Conservation (phyloP, 2,113 vertebrate genomes). For the Cebidichthys violaceus region DNA sequence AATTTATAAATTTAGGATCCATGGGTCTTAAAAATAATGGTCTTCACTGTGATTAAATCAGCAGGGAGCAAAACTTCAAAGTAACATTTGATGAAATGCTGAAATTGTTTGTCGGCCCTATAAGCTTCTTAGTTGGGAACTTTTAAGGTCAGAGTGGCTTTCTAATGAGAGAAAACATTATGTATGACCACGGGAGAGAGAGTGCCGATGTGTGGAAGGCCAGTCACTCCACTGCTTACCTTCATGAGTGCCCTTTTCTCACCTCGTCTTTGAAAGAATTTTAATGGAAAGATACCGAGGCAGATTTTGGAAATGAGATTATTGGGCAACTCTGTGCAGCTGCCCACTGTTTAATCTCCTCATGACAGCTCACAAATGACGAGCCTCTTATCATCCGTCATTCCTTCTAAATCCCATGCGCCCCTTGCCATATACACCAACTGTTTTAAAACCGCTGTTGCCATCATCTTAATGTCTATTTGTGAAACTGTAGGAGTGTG, state of each 20-base stretch:
- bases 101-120: conserved; percentile 57
- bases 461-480: conserved; percentile 39
- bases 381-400: conserved; percentile 66
- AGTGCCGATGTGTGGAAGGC: conserved; percentile 31
- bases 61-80: conserved; percentile 69
- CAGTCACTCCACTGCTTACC: conserved; percentile 38
- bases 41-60: conserved; percentile 50
- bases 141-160: conserved; percentile 55
- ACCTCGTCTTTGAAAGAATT: conserved; percentile 66
- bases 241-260: conserved; percentile 46
- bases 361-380: conserved; percentile 69
- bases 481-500: conserved; percentile 34
- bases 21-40: conserved; percentile 41
- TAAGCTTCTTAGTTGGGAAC: conserved; percentile 77
- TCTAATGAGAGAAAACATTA: conserved; percentile 54
- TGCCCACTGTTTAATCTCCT: conserved; percentile 69
- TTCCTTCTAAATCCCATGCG: conserved; percentile 59
- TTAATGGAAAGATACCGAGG: conserved; percentile 67
- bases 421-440: conserved; percentile 35
- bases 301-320: conserved; percentile 72
- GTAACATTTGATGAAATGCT: conserved; percentile 71
- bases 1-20: conserved; percentile 39
- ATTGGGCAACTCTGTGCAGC: conserved; percentile 57
- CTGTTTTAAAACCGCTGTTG: conserved; percentile 41
- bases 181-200: conserved; percentile 39